Base-by-base conservation (phyloP, 1,140 invertebrate species). In the Drosophila dunni region DNA sequence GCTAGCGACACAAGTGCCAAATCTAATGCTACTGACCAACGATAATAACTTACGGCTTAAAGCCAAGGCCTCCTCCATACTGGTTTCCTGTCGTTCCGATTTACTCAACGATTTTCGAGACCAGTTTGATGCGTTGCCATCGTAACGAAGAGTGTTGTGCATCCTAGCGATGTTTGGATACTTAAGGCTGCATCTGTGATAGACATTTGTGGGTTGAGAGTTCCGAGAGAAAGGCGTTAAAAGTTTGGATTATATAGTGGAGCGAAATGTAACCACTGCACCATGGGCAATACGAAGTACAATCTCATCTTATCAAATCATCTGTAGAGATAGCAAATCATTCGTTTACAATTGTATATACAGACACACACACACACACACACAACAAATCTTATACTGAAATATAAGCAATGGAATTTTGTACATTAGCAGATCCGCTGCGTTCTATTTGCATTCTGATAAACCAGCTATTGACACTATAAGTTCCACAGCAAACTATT, bases 1-100 rank as follows among this genome's bases (percentile, higher is more conserved):
- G 69, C 45, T 90, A 6, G 72, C 82, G 50, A n/a, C 65, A 0
- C 62, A 90, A 20, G 83, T 91, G 48, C 58, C 74, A 0, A 56
- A 85, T 50, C 48, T 90, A 33, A 79, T 90, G 40, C 72, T 92
- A 7, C 60, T 92, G 1, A 91, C 88, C 45, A 90, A 92, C 51
- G 91, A 92, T 48, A 58, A 44, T 11, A 92, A 92, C 78, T 57
- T 92, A 11, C 88, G 88, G 1, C 80, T 91, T 7, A 92, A 92
- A 57, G 91, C 79, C 1, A 83, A 78, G 1, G 81, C 88, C n/a
- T 90, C 78, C 11, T 64, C 44, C 15, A 88, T 92, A 6, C n/a
- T 56, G 20, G 90, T 86, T 0, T 72, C 81, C 7, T 75, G 67
- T 7, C 75, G 75, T 33, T 84, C 75, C 3, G 83, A 92, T 62